These are phyloP conservation scores for Lapara coniferarum DNA, from an alignment of 2,888 invertebrate genomes.

Conservation along the genomic window DNA sequence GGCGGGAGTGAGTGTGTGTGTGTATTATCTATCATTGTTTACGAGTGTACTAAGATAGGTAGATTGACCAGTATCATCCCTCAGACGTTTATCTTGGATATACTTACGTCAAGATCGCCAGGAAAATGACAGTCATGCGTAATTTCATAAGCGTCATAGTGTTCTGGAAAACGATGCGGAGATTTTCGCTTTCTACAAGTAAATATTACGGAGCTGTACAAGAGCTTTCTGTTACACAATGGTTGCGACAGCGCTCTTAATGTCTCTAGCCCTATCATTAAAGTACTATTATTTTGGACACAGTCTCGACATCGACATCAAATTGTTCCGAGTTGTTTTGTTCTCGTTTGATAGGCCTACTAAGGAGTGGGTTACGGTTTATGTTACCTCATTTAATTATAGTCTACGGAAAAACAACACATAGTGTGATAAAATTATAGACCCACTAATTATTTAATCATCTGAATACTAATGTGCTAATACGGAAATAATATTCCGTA, in stretches of 20 bases:
- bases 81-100: no score
- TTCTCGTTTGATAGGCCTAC: not conserved
- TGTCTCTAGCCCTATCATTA: slow-evolving; percentile 51
- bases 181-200: slow-evolving; percentile 52
- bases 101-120: no score
- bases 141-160: not conserved
- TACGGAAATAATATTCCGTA: no score
- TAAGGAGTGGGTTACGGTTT: not conserved
- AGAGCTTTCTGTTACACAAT: slow-evolving; percentile 60
- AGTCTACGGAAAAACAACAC: no score
- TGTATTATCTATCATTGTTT: no score
- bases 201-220: slow-evolving; percentile 47
- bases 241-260: slow-evolving; percentile 47
- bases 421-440: no score
- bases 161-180: slow-evolving; percentile 33
- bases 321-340: slow-evolving; percentile 44
- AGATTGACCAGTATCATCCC: no score
- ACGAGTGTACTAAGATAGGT: no score
- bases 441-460: no score
- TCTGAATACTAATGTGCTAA: no score
- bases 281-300: slow-evolving; percentile 45
- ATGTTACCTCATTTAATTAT: no score
- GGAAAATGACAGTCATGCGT: not conserved
- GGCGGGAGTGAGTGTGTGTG: no score
- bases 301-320: slow-evolving; percentile 4